A percentile compares a stretch with the other conserved stretches of the same genome.
These are phyloP conservation scores for Harpegnathos saltator DNA, from an alignment of 1,140 invertebrate species.

Conservation along the genomic window DNA sequence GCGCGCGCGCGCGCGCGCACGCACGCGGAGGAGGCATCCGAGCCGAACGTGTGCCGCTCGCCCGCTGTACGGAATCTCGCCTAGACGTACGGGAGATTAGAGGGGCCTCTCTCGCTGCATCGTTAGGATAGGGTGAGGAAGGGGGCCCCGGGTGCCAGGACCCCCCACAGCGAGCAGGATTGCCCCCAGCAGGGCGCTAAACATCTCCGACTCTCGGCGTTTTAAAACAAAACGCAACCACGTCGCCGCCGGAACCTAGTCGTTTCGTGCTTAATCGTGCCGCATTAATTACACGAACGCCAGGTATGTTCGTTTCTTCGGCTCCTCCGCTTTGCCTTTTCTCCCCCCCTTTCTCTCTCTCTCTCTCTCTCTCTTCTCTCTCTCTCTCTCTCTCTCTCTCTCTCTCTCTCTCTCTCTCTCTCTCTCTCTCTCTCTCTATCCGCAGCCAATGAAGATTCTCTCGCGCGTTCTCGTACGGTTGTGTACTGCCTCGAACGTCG, in stretches of 20 bases:
- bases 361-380: slow-evolving; percentile 10
- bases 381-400: background rate
- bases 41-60: slow-evolving; percentile 53
- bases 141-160: slow-evolving; percentile 68
- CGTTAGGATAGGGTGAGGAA: slow-evolving; percentile 51
- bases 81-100: slow-evolving; percentile 67
- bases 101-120: slow-evolving; percentile 32
- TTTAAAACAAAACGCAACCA: slow-evolving; percentile 81
- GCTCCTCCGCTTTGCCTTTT: slow-evolving; percentile 22
- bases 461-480: slow-evolving; percentile 22
- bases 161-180: slow-evolving; percentile 80
- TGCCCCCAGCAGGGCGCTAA: slow-evolving; percentile 84
- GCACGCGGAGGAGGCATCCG: slow-evolving; percentile 14
- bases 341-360: slow-evolving; percentile 1
- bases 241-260: slow-evolving; percentile 78
- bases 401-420: slow-evolving; percentile 2
- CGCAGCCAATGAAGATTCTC: background rate
- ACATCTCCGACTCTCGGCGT: slow-evolving; percentile 77
- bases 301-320: slow-evolving; percentile 61
- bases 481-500: slow-evolving; percentile 38
- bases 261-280: slow-evolving; percentile 81
- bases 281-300: slow-evolving; percentile 83
- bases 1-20: too few relatives aligned
- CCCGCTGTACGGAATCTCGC: slow-evolving; percentile 61
- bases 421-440: background rate